Base-by-base conservation (phyloP, 2,113 vertebrate species). In the Lanius collurio region DNA sequence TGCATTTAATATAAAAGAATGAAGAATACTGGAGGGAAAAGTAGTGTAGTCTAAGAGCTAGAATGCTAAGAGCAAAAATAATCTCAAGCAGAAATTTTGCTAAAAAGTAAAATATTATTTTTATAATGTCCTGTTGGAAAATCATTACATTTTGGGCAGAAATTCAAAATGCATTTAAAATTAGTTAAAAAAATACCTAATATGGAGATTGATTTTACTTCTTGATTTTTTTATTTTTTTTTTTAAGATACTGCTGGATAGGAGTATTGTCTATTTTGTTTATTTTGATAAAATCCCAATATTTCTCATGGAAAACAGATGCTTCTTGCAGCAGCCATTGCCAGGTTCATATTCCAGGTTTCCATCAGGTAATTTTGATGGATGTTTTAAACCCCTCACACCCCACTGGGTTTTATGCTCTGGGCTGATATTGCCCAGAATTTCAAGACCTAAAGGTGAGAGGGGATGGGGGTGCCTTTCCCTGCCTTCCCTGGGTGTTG, bases 1-100 rank as follows among this genome's bases (percentile, higher is more conserved):
- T 95, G 90, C 93, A 82, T 96, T 96, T 92, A 95, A 89, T 95
- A 94, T 93, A 92, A 96, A 95, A 92, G 96, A 95, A 95, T 82
- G 86, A 94, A 92, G 89, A 92, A 84, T 82, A 88, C 69, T 73
- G 77, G 76, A 94, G n/a, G 41, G 53, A 73, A 78, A 56, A 90
- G 7, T 28, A 68, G 53, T 13, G 41, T 52, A 74, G 30, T 31
- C 16, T 68, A 33, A 70, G 26, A 83, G 35, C 19, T 80, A 78
- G 55, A 80, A 68, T 21, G 7, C 4, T 42, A 68, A 79, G 49
- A 79, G n/a, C 2, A 70, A 89, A 87, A 39, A 60, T 17, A 26
- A 21, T 4, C 62, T 69, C 47, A 50, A 50, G 57, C 23, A 85
- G 55, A 92, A 94, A 49, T 93, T 93, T 83, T 83, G 22, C 12